These are phyloP conservation scores for Aphelenchoides avenae DNA, from an alignment of 1,140 invertebrate genomes.

Conservation along the genomic window DNA sequence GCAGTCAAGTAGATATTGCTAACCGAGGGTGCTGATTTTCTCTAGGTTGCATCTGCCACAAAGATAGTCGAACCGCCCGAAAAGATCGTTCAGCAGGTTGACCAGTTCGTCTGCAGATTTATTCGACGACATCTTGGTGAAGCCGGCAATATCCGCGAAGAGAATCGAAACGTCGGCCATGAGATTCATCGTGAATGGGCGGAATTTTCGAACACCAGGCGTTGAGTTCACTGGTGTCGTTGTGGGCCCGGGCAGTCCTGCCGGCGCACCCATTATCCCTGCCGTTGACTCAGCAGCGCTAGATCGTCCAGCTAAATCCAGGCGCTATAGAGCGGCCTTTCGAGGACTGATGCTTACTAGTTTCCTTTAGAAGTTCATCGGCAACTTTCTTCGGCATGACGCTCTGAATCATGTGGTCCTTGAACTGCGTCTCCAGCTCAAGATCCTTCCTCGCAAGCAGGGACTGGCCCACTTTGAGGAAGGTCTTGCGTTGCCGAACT, in stretches of 20 bases:
- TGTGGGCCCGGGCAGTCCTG: slow-evolving; percentile 12
- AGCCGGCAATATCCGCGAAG: slow-evolving; percentile 66
- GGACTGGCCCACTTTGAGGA: slow-evolving; percentile 92
- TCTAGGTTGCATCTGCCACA: slow-evolving; percentile 68
- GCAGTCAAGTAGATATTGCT: too few relatives aligned
- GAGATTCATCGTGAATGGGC: slow-evolving; percentile 88
- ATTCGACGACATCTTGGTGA: slow-evolving; percentile 93
- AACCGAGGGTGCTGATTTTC: slow-evolving; percentile 67
- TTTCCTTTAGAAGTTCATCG: slow-evolving; percentile 55
- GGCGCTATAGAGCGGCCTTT: background rate
- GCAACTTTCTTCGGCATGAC: slow-evolving; percentile 83
- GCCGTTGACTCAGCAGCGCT: slow-evolving; percentile 42
- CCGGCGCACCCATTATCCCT: slow-evolving; percentile 22
- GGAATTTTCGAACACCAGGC: slow-evolving; percentile 67
- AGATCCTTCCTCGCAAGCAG: slow-evolving; percentile 77
- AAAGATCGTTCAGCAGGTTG: slow-evolving; percentile 86
- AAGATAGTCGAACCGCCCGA: slow-evolving; percentile 88
- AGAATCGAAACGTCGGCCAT: slow-evolving; percentile 79
- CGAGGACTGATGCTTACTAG: slow-evolving; percentile 33
- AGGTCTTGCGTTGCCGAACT: slow-evolving; percentile 84
- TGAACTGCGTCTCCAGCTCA: slow-evolving; percentile 84
- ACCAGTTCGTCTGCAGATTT: slow-evolving; percentile 73
- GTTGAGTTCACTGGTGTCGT: too few relatives aligned
- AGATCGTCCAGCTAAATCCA: slow-evolving; percentile 25
- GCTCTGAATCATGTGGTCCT: slow-evolving; percentile 94